Evolutionary conservation across 2,797 vertebrate species (phyloP), one percentile per base, ranked within the genome.

Genomic region (Lemur catta): DNA sequence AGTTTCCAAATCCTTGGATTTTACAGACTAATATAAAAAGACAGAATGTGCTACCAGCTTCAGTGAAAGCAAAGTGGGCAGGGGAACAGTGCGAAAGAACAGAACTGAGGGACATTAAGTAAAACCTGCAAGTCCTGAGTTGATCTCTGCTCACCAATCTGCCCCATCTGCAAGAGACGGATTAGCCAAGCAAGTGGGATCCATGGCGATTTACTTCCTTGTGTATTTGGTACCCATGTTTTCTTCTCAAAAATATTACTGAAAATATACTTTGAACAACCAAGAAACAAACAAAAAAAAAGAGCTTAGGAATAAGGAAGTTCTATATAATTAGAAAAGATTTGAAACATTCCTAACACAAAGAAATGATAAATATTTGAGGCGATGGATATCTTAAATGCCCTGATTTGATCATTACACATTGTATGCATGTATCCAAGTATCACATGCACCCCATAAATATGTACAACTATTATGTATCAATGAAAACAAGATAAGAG

Each of bases 141-240:
- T 67, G 28, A 24, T 30, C 30, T 30, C 35, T 28, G 38, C 28
- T 71, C 38, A 43, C 33, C 46, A 26, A 11, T 28, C 26, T 6
- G 33, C 7, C n/a, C 7, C 5, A 0, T 48, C 59, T 18, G 38
- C 9, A 2, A 89, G 35, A 80, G 52, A 48, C 12, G 11, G 12
- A 14, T 69, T 61, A 57, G 71, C 33, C 35, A 59, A 38, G 57
- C 46, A 63, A 26, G 50, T 20, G 81, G 43, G 50, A 15, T 6
- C 67, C 8, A 0, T 1, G 1, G 11, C 2, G n/a, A 15, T 6
- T 35, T 4, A 24, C 63, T 63, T 18, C 6, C 6, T 13, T 28
- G 33, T 57, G 28, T 15, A 12, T 65, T 15, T 35, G 18, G n/a
- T 43, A 48, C 35, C 52, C 15, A 43, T 15, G 4, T 50, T 75